Conservation (phyloP, 2,113 vertebrate species). For the Sisor rabdophorus region DNA sequence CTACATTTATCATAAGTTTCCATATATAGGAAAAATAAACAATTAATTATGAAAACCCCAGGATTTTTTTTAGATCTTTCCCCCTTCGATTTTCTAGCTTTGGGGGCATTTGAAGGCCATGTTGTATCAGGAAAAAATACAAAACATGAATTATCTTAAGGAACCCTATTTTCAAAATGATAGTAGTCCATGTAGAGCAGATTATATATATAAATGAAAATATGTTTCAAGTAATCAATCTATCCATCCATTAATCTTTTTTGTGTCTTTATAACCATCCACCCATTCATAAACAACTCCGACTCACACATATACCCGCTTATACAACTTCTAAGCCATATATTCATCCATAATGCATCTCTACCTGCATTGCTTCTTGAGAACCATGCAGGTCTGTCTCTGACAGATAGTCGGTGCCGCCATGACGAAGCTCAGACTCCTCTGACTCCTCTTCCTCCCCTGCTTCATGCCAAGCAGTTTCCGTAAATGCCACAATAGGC, state of each 20-base stretch:
- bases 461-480: constrained; percentile 50
- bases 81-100: too few species aligned
- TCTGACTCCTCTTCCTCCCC: constrained; percentile 25
- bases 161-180: too few species aligned
- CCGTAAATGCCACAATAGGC: constrained; percentile 49
- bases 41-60: too few species aligned
- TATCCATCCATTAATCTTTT: neutral
- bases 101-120: too few species aligned
- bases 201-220: too few species aligned
- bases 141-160: too few species aligned
- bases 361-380: constrained; percentile 57
- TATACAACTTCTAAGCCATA: neutral
- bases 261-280: neutral
- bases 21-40: too few species aligned
- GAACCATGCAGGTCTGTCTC: constrained; percentile 44
- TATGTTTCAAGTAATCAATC: neutral
- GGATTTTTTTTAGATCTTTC: too few species aligned
- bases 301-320: neutral
- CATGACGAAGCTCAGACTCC: constrained; percentile 52
- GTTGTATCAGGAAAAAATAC: too few species aligned
- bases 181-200: too few species aligned
- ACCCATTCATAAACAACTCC: too few species aligned
- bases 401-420: constrained; percentile 44
- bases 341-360: neutral
- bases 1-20: too few species aligned